A percentile compares a stretch with the other conserved stretches of the same genome.
These are phyloP conservation scores for Lordiphosa mommai DNA, from an alignment of 1,140 invertebrate species.

Conservation along the genomic window DNA sequence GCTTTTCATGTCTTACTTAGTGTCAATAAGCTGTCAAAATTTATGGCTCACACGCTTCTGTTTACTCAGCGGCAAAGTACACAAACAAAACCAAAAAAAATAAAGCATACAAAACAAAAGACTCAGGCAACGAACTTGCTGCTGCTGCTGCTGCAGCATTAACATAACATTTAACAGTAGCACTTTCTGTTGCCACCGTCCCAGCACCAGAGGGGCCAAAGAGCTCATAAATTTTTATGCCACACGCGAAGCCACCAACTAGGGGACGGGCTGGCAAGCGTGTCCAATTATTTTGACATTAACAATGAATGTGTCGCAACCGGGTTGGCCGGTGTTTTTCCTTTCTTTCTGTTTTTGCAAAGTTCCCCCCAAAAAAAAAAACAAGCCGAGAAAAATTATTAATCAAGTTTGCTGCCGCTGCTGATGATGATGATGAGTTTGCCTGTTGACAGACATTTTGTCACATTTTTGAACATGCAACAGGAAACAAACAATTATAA, in stretches of 20 bases:
- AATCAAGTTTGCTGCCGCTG: slow-evolving; percentile 47
- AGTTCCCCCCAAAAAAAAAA: slow-evolving; percentile 16
- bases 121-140: slow-evolving; percentile 24
- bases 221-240: slow-evolving; percentile 68
- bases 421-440: slow-evolving; percentile 42
- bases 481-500: slow-evolving; percentile 65
- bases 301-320: slow-evolving; percentile 73
- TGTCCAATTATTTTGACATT: slow-evolving; percentile 78
- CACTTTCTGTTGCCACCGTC: slow-evolving; percentile 17
- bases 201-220: slow-evolving; percentile 32
- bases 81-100: slow-evolving; percentile 27
- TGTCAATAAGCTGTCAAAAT: slow-evolving; percentile 72
- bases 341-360: slow-evolving; percentile 2
- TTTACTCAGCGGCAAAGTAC: slow-evolving; percentile 14
- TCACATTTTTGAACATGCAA: slow-evolving; percentile 73
- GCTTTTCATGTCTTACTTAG: slow-evolving; percentile 35
- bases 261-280: slow-evolving; percentile 48
- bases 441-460: slow-evolving; percentile 73
- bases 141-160: slow-evolving; percentile 8
- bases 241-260: slow-evolving; percentile 58
- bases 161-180: slow-evolving; percentile 56
- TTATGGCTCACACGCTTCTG: slow-evolving; percentile 57
- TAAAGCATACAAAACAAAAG: too few relatives aligned
- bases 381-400: slow-evolving; percentile 69
- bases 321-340: slow-evolving; percentile 11